Conservation (phyloP, 2,888 invertebrate species). For the Sepiola atlantica region DNA sequence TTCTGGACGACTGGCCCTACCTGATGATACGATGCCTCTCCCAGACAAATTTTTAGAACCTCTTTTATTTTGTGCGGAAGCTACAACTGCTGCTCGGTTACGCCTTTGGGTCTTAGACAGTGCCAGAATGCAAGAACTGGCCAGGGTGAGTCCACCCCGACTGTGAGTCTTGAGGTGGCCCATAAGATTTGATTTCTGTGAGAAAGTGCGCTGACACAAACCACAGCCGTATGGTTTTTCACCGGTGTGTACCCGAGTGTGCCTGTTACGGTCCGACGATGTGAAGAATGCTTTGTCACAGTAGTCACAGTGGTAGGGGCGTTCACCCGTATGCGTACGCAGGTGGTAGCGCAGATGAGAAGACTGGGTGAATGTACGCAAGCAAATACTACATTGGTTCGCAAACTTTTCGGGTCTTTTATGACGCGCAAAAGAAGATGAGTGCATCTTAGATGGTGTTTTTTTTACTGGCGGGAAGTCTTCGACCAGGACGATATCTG, state of each 20-base stretch:
- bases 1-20: conserved; percentile 35
- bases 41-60: not conserved
- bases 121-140: conserved; percentile 4
- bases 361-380: conserved; percentile 37
- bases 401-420: conserved; percentile 33
- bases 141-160: not conserved
- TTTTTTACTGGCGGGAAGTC: not conserved
- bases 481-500: not conserved
- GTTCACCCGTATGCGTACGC: conserved; percentile 38
- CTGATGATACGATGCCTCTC: not conserved
- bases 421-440: not conserved
- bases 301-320: conserved; percentile 41
- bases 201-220: conserved; percentile 37
- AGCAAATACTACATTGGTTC: conserved; percentile 24
- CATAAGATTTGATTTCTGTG: conserved; percentile 43
- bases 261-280: conserved; percentile 38
- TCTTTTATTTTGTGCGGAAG: not conserved
- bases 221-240: conserved; percentile 42
- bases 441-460: not conserved
- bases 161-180: conserved; percentile 34
- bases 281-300: conserved; percentile 45
- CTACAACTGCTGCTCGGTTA: not conserved
- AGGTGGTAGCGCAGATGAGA: conserved; percentile 39
- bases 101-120: conserved; percentile 23
- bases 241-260: conserved; percentile 40